Percentiles rank a stretch among this genome's conserved stretches.
Evolutionary conservation across 2,113 vertebrate species (phyloP).

Genomic region (Parus major): DNA sequence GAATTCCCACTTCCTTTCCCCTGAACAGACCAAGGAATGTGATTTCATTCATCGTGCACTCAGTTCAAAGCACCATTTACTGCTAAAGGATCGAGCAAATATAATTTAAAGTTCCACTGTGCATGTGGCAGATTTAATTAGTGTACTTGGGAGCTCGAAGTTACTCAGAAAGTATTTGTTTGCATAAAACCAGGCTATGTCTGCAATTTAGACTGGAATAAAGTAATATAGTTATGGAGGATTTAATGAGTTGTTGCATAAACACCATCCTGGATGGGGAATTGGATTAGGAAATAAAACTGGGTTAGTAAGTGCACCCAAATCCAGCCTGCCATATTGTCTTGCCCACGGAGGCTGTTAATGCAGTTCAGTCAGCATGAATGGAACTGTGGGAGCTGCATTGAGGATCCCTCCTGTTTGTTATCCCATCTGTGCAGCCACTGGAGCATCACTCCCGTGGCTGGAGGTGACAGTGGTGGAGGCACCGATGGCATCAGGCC

Average conservation of each 20-base stretch:
- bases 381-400: background rate
- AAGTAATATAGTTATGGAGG: background rate
- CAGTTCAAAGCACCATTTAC: background rate
- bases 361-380: background rate
- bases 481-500: background rate
- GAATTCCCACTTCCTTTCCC: background rate
- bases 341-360: background rate
- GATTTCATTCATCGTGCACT: background rate
- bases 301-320: background rate
- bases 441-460: accelerated
- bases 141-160: slow-evolving; percentile 31
- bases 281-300: background rate
- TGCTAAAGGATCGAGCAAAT: slow-evolving; percentile 35
- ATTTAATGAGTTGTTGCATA: slow-evolving; percentile 43
- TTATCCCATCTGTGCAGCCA: accelerated
- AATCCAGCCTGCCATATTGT: background rate
- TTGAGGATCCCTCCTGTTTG: background rate
- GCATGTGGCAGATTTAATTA: slow-evolving; percentile 53
- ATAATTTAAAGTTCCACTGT: slow-evolving; percentile 44
- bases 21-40: background rate
- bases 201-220: slow-evolving; percentile 35
- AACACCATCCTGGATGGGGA: slow-evolving; percentile 13
- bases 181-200: slow-evolving; percentile 36
- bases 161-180: slow-evolving; percentile 54
- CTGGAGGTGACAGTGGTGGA: accelerated